Percentiles rank a stretch among this genome's conserved stretches.
phyloP scores from a whole-genome alignment of 2,797 vertebrate species.

The Rhinoraja longicauda region DNA sequence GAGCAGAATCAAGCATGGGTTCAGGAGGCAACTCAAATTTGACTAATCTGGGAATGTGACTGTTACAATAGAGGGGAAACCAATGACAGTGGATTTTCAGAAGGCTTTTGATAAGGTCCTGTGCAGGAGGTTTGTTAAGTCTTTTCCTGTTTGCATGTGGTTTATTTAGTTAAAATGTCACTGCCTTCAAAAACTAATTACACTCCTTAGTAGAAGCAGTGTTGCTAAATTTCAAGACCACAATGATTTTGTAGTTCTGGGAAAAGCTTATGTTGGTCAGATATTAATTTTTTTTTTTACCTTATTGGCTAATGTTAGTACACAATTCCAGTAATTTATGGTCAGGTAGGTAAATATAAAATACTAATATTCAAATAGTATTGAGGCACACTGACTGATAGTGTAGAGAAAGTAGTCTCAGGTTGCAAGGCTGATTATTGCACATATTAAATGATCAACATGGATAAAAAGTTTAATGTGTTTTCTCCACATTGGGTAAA shows the following conservation, averaged over 20 bases:
- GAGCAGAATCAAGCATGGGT: too few species aligned
- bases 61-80: too few species aligned
- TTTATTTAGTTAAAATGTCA: not conserved
- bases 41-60: too few species aligned
- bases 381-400: not conserved
- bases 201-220: not conserved
- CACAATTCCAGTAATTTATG: not conserved
- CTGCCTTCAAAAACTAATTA: not conserved
- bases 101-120: too few species aligned
- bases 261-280: not conserved
- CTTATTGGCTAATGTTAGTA: too few species aligned
- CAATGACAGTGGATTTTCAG: too few species aligned
- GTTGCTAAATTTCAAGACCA: not conserved
- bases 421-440: not conserved
- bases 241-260: not conserved
- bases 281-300: not conserved
- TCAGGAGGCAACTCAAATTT: too few species aligned
- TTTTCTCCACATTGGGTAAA: not conserved
- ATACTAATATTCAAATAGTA: not conserved
- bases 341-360: not conserved
- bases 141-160: not conserved
- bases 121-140: too few species aligned
- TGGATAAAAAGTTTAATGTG: too few species aligned
- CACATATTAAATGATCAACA: not conserved
- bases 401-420: not conserved